phyloP scores from a whole-genome alignment of 1,140 invertebrate genomes.

The Nephotettix cincticeps region DNA sequence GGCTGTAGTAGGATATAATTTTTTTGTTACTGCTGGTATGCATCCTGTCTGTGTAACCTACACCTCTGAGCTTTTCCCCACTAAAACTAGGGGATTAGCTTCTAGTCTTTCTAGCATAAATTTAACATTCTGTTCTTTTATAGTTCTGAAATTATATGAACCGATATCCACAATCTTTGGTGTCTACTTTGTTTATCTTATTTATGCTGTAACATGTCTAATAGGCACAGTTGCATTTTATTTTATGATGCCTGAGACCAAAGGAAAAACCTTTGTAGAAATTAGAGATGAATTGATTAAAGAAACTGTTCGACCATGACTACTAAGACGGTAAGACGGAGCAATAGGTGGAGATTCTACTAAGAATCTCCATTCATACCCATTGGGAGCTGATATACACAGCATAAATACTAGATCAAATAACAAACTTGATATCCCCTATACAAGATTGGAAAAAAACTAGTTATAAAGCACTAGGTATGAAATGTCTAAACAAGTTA shows the following conservation, averaged over 20 bases:
- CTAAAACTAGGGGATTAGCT: slow-evolving; percentile 32
- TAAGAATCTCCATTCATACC: no score
- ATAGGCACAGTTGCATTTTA: slow-evolving; percentile 56
- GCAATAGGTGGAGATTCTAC: no score
- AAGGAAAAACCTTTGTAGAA: slow-evolving; percentile 49
- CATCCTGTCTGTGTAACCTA: slow-evolving; percentile 19
- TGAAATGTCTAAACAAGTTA: no score
- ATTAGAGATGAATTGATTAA: slow-evolving; percentile 40
- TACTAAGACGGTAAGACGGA: no score
- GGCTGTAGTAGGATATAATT: slow-evolving; percentile 21
- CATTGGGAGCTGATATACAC: no score
- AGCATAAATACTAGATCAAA: no score
- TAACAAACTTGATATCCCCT: no score
- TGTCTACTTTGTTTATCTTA: slow-evolving; percentile 71
- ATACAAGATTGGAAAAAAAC: no score
- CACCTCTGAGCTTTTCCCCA: slow-evolving; percentile 36
- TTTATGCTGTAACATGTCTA: slow-evolving; percentile 67
- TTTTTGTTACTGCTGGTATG: slow-evolving; percentile 34
- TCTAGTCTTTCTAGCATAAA: slow-evolving; percentile 29
- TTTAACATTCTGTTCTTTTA: slow-evolving; percentile 45
- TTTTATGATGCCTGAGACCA: slow-evolving; percentile 50
- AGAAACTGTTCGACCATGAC: no score
- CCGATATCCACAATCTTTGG: slow-evolving; percentile 59
- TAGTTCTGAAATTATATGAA: slow-evolving; percentile 74
- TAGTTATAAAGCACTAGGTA: no score